Percentiles rank a stretch among this genome's conserved stretches.
phyloP scores from a whole-genome alignment of 53 echinoderm and acorn worm genomes.

The Crossaster papposus region DNA sequence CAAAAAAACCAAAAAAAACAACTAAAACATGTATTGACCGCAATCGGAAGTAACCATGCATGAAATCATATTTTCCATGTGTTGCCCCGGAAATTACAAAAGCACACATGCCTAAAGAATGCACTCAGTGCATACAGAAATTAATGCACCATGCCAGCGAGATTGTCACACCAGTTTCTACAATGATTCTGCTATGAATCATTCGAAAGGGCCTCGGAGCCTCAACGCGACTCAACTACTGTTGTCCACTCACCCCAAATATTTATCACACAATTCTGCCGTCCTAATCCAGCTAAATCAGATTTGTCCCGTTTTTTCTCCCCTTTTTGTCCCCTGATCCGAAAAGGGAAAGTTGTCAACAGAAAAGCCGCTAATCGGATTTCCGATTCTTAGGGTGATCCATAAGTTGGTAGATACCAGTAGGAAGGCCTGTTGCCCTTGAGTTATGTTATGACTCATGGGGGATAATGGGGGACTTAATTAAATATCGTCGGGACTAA shows the following conservation, averaged over 20 bases:
- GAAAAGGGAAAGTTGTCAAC: slow-evolving; percentile 24
- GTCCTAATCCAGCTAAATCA: slow-evolving; percentile 40
- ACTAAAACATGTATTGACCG: not conserved
- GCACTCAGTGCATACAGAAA: not conserved
- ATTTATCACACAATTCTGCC: slow-evolving; percentile 51
- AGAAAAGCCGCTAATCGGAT: slow-evolving; percentile 46
- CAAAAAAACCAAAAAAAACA: no score
- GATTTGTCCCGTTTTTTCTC: slow-evolving; percentile 26
- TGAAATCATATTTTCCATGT: not conserved
- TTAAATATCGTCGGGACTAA: slow-evolving; percentile 27
- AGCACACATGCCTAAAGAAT: not conserved
- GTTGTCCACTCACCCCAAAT: slow-evolving; percentile 8
- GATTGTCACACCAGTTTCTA: not conserved
- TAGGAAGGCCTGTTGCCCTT: slow-evolving; percentile 40
- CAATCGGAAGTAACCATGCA: not conserved
- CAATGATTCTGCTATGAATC: not conserved
- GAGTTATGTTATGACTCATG: slow-evolving; percentile 52
- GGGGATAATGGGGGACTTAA: slow-evolving; percentile 39
- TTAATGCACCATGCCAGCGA: not conserved
- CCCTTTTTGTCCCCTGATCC: not conserved
- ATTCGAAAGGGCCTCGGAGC: not conserved
- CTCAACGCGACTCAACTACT: not conserved
- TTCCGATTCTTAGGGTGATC: slow-evolving; percentile 29
- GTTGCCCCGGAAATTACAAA: not conserved
- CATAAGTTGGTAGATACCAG: not conserved